Evolutionary conservation across 1,140 invertebrate genomes (phyloP).

Genomic region (Drosophila malerkotliana): DNA sequence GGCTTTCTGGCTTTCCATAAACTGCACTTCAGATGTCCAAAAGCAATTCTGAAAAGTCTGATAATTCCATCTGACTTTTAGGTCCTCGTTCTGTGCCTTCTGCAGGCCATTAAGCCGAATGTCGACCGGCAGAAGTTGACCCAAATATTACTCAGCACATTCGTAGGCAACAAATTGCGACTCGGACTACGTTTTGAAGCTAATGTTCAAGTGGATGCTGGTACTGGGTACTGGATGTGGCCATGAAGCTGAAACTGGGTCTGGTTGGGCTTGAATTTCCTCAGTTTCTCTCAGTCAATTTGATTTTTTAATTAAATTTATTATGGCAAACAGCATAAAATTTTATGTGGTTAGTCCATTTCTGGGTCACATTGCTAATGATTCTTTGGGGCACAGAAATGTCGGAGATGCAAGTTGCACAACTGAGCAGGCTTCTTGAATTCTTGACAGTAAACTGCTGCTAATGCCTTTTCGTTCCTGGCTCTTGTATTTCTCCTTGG

Average conservation of each 20-base stretch:
- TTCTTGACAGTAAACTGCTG: constrained; percentile 57
- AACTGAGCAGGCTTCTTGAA: constrained; percentile 6
- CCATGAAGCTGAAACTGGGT: not conserved
- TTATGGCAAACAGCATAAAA: constrained; percentile 71
- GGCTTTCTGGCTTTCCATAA: constrained; percentile 41
- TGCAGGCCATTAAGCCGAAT: constrained; percentile 42
- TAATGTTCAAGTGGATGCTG: constrained; percentile 47
- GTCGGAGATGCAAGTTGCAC: constrained; percentile 35
- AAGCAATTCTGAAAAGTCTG: constrained; percentile 44
- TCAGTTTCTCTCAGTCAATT: constrained; percentile 43
- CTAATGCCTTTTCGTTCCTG: constrained; percentile 59
- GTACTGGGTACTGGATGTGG: constrained; percentile 6
- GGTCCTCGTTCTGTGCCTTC: constrained; percentile 26
- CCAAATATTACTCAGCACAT: constrained; percentile 53
- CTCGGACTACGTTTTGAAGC: constrained; percentile 23
- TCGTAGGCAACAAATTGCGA: constrained; percentile 38
- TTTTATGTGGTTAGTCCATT: constrained; percentile 71
- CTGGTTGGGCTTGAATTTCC: constrained; percentile 7
- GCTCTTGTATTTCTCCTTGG: constrained; percentile 6
- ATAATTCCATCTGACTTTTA: constrained; percentile 51
- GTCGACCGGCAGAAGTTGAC: constrained; percentile 45
- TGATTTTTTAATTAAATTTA: constrained; percentile 73
- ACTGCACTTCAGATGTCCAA: constrained; percentile 41
- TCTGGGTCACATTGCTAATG: constrained; percentile 76
- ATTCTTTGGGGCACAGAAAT: constrained; percentile 30